Evolutionary conservation across 2,888 invertebrate species (phyloP), one percentile per base, ranked within the genome.

Genomic region (Ormyrus rosae): DNA sequence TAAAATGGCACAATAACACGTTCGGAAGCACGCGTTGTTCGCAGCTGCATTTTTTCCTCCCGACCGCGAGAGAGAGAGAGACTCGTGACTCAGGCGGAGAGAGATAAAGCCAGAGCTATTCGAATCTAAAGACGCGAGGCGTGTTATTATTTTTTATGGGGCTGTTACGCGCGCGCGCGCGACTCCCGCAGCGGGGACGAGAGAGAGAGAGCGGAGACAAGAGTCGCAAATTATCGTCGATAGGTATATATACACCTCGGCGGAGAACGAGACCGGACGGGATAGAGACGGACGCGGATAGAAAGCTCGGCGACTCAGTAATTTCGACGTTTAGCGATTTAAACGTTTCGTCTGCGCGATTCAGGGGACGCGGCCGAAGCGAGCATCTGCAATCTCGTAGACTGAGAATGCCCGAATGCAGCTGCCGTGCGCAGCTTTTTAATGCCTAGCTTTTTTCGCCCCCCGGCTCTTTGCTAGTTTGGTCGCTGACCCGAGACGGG

Each of bases 311-410:
- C 82, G 81, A 83, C 81, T 19, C 74, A 83, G 87, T 89, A 90
- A 90, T 90, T 90, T 87, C 19, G 87, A 88, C 86, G 89, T 88
- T 90, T 90, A 90, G 88, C 86, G 86, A 87, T 89, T 89, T 89
- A 90, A 90, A 88, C 89, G 90, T 88, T 89, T 88, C 51, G 89
- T 88, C 89, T 13, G 60, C 50, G n/a, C 61, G 61, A 19, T 19
- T 19, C 19, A 19, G 19, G 19, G 19, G 19, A 19, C 11, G 0
- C 34, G 13, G 9, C 13, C 48, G 9, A 58, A 34, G 50, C 50
- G 34, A 11, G 55, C n/a, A 45, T 13, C 4, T 50, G 45, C 64
- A n/a, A 64, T 64, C 50, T 50, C 7, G 11, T 10, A 45, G 58
- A 65, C 75, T 48, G 70, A 45, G 19, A 13, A 53, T 48, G 19